Base-by-base conservation (phyloP, 2,797 vertebrate species). In the Sphenodon punctatus region DNA sequence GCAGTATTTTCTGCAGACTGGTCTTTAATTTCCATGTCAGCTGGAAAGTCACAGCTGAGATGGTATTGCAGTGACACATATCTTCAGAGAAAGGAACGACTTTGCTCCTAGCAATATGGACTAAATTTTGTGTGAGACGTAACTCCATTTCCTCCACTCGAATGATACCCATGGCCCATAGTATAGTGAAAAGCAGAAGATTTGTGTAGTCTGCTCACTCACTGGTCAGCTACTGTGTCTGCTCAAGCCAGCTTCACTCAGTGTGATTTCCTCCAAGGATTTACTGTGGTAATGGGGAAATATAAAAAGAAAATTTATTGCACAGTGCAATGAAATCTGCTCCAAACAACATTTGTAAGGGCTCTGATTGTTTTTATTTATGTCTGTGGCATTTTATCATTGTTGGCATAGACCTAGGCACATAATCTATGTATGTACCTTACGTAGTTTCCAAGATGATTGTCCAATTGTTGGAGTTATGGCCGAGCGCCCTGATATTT, bases 341-440 rank as follows among this genome's bases (percentile, higher is more conserved):
- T 60, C 14, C n/a, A 30, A 65, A 10, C 3, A 77, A 39, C 12
- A 39, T 10, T 9, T 64, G 2, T 7, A 73, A 67, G 63, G 10
- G 6, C 1, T 60, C 6, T 41, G 19, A 41, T 51, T 67, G 66
- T 86, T 49, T 1, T 58, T 10, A 42, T 60, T 66, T 8, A 20
- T 2, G 7, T 3, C 30, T 13, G 7, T 0, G 45, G 3, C 4
- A 17, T 11, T 42, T 32, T 61, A 61, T 27, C 34, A 61, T 34
- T 59, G 42, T 13, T 38, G 10, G 6, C 64, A 78, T 5, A 70
- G 65, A 60, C 2, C 1, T 41, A 64, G 59, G 3, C 22, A 45
- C 30, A 27, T 1, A 30, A 14, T 7, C 9, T 8, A 10, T 10
- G 0, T 5, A 23, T 1, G 3, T 6, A 27, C 3, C 22, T 59